A percentile compares a stretch with the other conserved stretches of the same genome.
Conservation (phyloP, 1,140 invertebrate species). For the Trichogramma pretiosum region DNA sequence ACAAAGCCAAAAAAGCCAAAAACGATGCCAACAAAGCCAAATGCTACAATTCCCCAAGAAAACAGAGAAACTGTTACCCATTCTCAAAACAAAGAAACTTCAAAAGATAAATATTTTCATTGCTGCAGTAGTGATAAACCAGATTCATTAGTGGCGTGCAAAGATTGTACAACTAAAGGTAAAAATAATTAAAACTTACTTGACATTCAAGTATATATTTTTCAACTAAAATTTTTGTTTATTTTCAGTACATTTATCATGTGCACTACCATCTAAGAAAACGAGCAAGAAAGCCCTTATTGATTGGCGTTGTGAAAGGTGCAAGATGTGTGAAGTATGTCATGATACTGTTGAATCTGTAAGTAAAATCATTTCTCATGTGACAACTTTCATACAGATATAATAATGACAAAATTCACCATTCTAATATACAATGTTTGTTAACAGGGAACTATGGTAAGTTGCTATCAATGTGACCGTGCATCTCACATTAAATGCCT, state of each 20-base stretch:
- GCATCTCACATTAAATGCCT: slow-evolving; percentile 69
- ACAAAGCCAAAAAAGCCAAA: slow-evolving; percentile 44
- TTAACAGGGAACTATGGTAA: slow-evolving; percentile 50
- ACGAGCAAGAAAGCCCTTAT: slow-evolving; percentile 56
- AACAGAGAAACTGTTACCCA: slow-evolving; percentile 26
- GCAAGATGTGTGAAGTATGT: slow-evolving; percentile 61
- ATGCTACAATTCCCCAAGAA: slow-evolving; percentile 25
- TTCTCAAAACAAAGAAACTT: slow-evolving; percentile 22
- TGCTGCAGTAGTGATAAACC: slow-evolving; percentile 43
- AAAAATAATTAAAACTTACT: slow-evolving; percentile 21
- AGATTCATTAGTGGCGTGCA: slow-evolving; percentile 64
- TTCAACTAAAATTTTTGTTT: slow-evolving; percentile 7
- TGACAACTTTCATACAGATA: slow-evolving; percentile 13
- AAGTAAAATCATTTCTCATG: slow-evolving; percentile 35
- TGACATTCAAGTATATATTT: slow-evolving; percentile 1
- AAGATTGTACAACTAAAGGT: slow-evolving; percentile 74
- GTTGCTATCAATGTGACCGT: slow-evolving; percentile 74
- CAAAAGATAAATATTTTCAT: slow-evolving; percentile 44
- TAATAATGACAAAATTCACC: slow-evolving; percentile 7
- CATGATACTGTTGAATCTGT: slow-evolving; percentile 63
- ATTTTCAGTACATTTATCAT: slow-evolving; percentile 55
- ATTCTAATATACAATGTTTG: slow-evolving; percentile 2
- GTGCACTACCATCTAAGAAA: slow-evolving; percentile 55
- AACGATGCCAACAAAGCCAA: slow-evolving; percentile 42
- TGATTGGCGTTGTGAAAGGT: slow-evolving; percentile 65